These are phyloP conservation scores for Anoplolepis gracilipes DNA, from an alignment of 1,140 invertebrate species.

Conservation along the genomic window DNA sequence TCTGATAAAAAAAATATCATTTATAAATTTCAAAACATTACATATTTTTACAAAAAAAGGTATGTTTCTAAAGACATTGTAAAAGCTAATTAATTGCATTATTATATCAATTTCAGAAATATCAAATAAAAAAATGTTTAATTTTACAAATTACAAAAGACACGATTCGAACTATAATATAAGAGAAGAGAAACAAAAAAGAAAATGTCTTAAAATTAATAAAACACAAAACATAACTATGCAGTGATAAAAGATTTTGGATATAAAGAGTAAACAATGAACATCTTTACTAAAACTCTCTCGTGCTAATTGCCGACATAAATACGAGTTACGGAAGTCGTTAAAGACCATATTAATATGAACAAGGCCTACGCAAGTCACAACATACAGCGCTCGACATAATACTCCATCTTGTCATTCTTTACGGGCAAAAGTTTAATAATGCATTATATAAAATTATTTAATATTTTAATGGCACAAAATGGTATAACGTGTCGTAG, in stretches of 20 bases:
- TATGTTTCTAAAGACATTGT: too few relatives aligned
- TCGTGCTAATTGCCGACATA: neutral
- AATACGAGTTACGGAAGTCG: neutral
- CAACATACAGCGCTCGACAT: neutral
- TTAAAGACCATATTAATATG: too few relatives aligned
- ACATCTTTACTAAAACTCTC: neutral
- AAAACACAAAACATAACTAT: neutral
- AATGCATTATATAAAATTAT: neutral
- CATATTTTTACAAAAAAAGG: too few relatives aligned
- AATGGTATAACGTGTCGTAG: neutral
- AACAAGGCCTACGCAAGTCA: neutral
- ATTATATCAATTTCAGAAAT: neutral
- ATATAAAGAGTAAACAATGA: neutral
- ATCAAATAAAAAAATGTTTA: neutral
- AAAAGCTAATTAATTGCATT: neutral
- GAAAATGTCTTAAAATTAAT: neutral
- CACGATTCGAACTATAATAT: neutral
- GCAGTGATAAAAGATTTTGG: neutral
- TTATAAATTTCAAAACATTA: neutral
- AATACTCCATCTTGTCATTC: neutral
- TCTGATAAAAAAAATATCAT: neutral
- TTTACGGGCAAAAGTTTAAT: too few relatives aligned
- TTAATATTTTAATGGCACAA: neutral
- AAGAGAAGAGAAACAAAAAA: neutral
- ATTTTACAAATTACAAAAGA: neutral